Base-by-base conservation (phyloP, 2,888 invertebrate species). In the Trichacis sp. region DNA sequence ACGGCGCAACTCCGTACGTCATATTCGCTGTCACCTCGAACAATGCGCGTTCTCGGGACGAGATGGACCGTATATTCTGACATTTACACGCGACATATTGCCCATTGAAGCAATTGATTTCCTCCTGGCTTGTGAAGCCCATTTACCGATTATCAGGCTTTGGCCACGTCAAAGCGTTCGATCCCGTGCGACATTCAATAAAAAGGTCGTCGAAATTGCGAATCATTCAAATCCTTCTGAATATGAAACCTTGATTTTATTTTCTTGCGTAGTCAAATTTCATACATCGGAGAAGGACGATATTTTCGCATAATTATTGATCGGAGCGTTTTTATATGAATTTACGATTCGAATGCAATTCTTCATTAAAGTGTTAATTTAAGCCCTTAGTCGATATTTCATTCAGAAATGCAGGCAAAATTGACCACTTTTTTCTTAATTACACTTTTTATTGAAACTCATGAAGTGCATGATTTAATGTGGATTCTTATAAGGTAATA, bases 81-180 rank as follows among this genome's bases (percentile, higher is more conserved):
- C 51, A 52, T 24, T 29, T 52, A 43, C 17, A 43, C 15, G 29
- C 9, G 51, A 52, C 42, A 43, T 24, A 52, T 43, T 52, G 29
- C 43, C 51, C 17, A 43, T 52, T 24, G 43, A n/a, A 8, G 9
- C 43, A 43, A 43, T 43, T 43, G 43, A 43, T 43, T 43, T 14
- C 19, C 43, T 3, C 18, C 17, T 19, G 19, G 43, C 43, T 43
- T 18, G 18, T 18, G 18, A 19, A 43, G 15, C 11, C 43, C 43
- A 43, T 43, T 19, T 18, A 11, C 43, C 17, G 17, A 43, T 43
- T 5, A 19, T 17, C 43, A 12, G 9, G 9, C 4, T 19, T 19
- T 4, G n/a, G n/a, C 2, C n/a, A 2, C 19, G 24, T 24, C 14
- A 15, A 15, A 42, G 17, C 17, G 12, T 8, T 15, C 17, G 17